Evolutionary conservation across 1,140 invertebrate species (phyloP), one percentile per base, ranked within the genome.

Genomic region (Drosophila trapezifrons): DNA sequence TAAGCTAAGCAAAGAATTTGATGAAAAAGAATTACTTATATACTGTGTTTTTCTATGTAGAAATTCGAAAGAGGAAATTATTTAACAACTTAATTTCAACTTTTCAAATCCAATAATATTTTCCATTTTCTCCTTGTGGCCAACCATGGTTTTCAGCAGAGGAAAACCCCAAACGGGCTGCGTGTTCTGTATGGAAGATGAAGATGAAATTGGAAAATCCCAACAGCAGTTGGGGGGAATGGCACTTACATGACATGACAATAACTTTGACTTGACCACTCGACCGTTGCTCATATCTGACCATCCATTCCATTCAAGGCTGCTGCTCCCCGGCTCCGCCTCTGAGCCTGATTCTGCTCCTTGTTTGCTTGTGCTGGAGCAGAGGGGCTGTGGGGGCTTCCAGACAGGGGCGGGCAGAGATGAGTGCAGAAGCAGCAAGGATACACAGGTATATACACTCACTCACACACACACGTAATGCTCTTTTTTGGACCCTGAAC

Each of bases 181-280:
- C 46, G 47, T 62, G 15, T 57, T 15, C 40, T 52, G 51, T 65
- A 37, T 78, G 40, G 27, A 57, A 63, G 38, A 55, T 59, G 57
- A 62, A 62, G 47, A 69, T 64, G 43, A 87, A 78, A 87, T 71
- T 76, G 83, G 69, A 87, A 82, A 72, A 54, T 55, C 47, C 49
- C 22, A 57, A 65, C 60, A 42, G 51, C 10, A 29, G 45, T 12
- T 40, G 51, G 58, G 45, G 32, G 46, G 40, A 49, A 20, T 40
- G 74, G 54, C 78, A 78, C 74, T 82, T 82, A 86, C 83, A 87
- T 87, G 83, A 86, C 82, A 86, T 76, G 83, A 79, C 83, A 86
- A 86, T 87, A 86, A 87, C 79, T 87, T 80, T 86, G 82, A 86
- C 82, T 87, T 86, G 82, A 86, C 83, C 76, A 83, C 65, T 86